These are phyloP conservation scores for Ptyas mucosa DNA, from an alignment of 2,113 vertebrate genomes.

Conservation along the genomic window DNA sequence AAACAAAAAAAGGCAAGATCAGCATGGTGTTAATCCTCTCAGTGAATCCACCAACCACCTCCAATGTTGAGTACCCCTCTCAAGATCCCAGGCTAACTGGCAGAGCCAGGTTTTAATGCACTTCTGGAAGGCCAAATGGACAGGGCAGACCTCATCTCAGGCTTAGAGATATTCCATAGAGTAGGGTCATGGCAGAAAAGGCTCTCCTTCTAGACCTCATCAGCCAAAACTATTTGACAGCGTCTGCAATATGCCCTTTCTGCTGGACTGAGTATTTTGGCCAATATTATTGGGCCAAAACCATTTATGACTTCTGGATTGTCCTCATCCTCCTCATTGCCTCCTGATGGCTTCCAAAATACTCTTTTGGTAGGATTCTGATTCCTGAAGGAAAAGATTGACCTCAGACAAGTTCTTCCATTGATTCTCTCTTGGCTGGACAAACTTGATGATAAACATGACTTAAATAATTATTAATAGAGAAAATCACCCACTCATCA, in stretches of 20 bases:
- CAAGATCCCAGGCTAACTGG: background rate
- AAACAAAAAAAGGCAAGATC: background rate
- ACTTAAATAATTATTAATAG: constrained; percentile 8
- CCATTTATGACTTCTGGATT: background rate
- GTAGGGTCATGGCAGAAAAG: background rate
- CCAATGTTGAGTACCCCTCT: background rate
- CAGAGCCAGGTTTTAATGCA: background rate
- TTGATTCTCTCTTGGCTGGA: background rate
- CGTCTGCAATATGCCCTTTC: background rate
- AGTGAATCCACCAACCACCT: background rate
- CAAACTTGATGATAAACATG: background rate
- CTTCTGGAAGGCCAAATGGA: no score
- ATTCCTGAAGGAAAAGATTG: background rate
- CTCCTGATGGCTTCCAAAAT: background rate
- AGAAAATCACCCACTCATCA: background rate
- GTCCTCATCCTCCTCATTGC: background rate
- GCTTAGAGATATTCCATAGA: background rate
- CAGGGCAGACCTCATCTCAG: no score
- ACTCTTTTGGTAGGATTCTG: background rate
- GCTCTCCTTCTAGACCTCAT: background rate
- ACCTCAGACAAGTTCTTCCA: background rate
- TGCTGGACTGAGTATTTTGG: background rate
- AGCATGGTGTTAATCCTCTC: background rate
- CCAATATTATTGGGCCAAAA: background rate
- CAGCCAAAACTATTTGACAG: background rate